Conservation (phyloP, 2,797 vertebrate genomes). For the Propithecus perrieri region DNA sequence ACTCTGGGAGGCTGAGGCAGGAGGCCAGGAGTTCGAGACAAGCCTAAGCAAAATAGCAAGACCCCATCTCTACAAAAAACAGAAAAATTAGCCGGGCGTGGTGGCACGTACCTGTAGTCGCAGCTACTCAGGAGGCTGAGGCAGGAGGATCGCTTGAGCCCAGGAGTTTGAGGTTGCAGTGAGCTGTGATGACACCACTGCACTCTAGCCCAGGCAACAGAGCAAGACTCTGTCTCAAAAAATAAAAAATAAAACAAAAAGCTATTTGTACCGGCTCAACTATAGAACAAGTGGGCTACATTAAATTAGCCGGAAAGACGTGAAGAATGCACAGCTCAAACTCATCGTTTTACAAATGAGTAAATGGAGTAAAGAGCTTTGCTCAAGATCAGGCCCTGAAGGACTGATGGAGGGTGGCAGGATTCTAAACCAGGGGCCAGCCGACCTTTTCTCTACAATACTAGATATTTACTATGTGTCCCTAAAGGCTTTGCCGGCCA, state of each 20-base stretch:
- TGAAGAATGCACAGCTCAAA: background rate
- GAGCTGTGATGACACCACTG: background rate
- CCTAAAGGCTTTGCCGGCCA: background rate
- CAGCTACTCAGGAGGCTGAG: no score
- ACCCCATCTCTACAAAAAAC: no score
- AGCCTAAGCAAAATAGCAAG: no score
- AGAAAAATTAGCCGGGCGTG: no score
- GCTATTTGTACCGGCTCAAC: background rate
- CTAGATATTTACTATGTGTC: background rate
- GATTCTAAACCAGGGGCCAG: background rate
- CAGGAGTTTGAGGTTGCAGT: background rate
- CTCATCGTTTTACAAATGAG: background rate
- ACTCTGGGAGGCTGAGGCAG: no score
- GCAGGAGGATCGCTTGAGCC: no score
- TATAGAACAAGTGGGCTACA: background rate
- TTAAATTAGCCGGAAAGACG: background rate
- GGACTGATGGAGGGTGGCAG: background rate
- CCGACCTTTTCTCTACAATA: background rate
- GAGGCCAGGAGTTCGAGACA: no score
- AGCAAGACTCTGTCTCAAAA: background rate
- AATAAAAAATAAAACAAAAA: background rate
- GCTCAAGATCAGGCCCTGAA: background rate
- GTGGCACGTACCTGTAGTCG: no score
- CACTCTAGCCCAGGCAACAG: background rate
- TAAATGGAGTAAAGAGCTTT: background rate